phyloP scores from a whole-genome alignment of 2,113 vertebrate genomes.

The Ageneiosus marmoratus region DNA sequence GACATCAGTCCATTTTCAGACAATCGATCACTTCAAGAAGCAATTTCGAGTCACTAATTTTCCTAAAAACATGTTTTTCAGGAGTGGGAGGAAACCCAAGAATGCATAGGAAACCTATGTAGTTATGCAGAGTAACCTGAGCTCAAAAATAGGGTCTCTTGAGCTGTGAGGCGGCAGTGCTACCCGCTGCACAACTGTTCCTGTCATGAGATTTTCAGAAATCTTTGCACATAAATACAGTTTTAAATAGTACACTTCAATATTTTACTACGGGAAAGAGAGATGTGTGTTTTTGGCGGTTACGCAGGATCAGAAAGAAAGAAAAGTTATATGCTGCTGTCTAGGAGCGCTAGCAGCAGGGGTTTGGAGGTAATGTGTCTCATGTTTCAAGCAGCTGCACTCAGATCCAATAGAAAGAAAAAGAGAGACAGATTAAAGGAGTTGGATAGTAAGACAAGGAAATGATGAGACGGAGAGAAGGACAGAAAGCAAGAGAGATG shows the following conservation, averaged over 20 bases:
- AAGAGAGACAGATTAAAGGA: slow-evolving; percentile 26
- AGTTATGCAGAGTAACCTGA: neutral
- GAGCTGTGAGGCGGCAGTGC: neutral
- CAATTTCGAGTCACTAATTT: neutral
- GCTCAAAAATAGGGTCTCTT: neutral
- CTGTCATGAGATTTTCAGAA: neutral
- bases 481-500: slow-evolving; percentile 29
- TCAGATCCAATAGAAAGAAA: neutral
- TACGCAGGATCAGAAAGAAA: neutral
- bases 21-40: neutral
- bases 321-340: neutral
- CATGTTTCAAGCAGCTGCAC: neutral
- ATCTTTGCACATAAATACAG: neutral
- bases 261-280: neutral
- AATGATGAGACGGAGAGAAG: neutral
- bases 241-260: neutral
- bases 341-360: neutral
- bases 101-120: neutral
- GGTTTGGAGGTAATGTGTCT: slow-evolving; percentile 26
- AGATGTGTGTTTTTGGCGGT: neutral
- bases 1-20: neutral
- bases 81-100: neutral
- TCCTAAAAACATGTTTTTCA: neutral
- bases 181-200: neutral
- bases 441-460: neutral